These are phyloP conservation scores for Ryuthela nishihirai DNA, from an alignment of 2,888 invertebrate genomes.

Conservation along the genomic window DNA sequence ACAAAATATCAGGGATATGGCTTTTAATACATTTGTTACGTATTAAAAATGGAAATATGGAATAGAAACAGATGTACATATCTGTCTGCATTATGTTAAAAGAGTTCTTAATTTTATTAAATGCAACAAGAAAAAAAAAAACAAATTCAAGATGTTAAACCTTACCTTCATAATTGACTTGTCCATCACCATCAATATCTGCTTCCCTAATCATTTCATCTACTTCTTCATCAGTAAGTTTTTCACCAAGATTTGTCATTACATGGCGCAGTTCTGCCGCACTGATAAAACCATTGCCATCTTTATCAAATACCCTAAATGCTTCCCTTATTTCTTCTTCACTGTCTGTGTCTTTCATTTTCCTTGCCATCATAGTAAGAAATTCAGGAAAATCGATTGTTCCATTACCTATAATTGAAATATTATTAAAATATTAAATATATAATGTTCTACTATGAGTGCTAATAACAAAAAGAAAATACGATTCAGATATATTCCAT, in stretches of 20 bases:
- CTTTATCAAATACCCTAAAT: slow-evolving; percentile 97
- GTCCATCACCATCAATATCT: slow-evolving; percentile 98
- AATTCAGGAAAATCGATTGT: slow-evolving; percentile 99
- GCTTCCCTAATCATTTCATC: slow-evolving; percentile 99
- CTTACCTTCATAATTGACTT: slow-evolving; percentile 94
- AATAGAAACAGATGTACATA: too few relatives aligned
- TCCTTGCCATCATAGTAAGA: slow-evolving; percentile 99
- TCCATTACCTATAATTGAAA: slow-evolving; percentile 75
- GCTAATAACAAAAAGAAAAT: neutral
- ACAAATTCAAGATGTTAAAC: neutral
- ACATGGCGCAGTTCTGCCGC: slow-evolving; percentile 98
- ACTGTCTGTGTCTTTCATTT: slow-evolving; percentile 99
- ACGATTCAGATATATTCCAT: neutral
- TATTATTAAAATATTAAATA: neutral
- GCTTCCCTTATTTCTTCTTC: slow-evolving; percentile 99
- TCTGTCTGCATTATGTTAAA: too few relatives aligned
- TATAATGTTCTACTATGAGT: neutral
- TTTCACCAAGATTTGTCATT: slow-evolving; percentile 99
- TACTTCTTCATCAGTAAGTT: slow-evolving; percentile 97
- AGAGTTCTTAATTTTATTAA: too few relatives aligned
- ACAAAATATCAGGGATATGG: too few relatives aligned
- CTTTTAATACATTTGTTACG: too few relatives aligned
- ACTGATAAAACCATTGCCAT: slow-evolving; percentile 98
- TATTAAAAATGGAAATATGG: too few relatives aligned
- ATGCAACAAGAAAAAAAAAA: neutral